Evolutionary conservation across 2,797 vertebrate genomes (phyloP).

Genomic region (Eleutherodactylus coqui): DNA sequence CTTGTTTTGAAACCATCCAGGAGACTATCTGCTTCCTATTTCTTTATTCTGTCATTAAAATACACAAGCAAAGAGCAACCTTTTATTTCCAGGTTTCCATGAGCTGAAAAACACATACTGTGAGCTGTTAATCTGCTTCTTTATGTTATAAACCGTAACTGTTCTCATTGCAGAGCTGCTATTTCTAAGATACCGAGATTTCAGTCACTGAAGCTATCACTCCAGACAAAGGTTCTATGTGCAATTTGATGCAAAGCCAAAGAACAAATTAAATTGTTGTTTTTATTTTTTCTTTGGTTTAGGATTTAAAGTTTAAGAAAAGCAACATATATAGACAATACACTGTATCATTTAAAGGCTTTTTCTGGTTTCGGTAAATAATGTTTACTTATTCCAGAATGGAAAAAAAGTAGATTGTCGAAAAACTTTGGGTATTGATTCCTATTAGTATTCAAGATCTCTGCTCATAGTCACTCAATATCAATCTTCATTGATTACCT

Average conservation of each 20-base stretch:
- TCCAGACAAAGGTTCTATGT: background rate
- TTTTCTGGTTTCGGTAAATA: background rate
- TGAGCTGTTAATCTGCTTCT: constrained; percentile 13
- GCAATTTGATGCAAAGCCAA: constrained; percentile 6
- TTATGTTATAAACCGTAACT: constrained; percentile 15
- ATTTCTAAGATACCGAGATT: background rate
- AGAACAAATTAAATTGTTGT: background rate
- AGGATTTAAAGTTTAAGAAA: background rate
- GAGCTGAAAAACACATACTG: constrained; percentile 17
- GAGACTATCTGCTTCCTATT: constrained; percentile 24
- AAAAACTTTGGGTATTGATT: too few relatives aligned
- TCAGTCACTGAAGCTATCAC: background rate
- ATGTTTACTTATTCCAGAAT: background rate
- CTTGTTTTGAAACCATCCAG: constrained; percentile 48
- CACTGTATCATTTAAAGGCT: background rate
- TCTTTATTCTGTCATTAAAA: constrained; percentile 34
- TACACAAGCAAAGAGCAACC: constrained; percentile 5
- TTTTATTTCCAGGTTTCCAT: constrained; percentile 46
- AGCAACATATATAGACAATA: background rate
- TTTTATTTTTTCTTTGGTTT: background rate
- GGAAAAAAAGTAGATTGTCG: background rate
- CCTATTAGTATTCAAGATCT: too few relatives aligned
- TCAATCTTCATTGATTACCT: too few relatives aligned
- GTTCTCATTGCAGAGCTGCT: background rate
- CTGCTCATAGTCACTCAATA: too few relatives aligned